phyloP scores from a whole-genome alignment of 2,113 vertebrate genomes.

The Numida meleagris region DNA sequence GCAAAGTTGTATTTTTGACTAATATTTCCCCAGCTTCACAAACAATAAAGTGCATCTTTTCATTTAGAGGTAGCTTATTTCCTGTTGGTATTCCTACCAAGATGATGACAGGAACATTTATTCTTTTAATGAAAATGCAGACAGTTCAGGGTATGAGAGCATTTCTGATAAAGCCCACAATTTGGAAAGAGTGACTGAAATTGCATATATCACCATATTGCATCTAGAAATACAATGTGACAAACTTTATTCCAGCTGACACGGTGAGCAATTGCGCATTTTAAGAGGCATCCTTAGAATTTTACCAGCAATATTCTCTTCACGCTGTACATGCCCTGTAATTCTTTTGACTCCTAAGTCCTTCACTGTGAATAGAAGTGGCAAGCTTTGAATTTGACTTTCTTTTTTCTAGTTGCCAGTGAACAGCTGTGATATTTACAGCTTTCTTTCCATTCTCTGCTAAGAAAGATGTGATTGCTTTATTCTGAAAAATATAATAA shows the following conservation, averaged over 20 bases:
- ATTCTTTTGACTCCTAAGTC: not conserved
- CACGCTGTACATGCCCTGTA: not conserved
- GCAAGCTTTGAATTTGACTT: not conserved
- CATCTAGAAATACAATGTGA: not conserved
- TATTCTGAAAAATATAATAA: not conserved
- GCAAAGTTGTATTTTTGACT: not conserved
- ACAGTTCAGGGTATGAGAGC: not conserved
- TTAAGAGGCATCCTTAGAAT: not conserved
- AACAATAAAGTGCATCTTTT: not conserved
- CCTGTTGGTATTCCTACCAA: not conserved
- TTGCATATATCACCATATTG: not conserved
- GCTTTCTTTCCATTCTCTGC: not conserved
- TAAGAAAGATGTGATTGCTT: not conserved
- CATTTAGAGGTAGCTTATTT: not conserved
- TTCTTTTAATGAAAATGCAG: not conserved
- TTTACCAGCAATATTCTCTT: not conserved
- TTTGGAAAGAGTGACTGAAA: not conserved
- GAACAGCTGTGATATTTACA: constrained; percentile 8
- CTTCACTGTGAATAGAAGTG: not conserved
- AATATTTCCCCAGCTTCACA: not conserved
- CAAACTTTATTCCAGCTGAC: not conserved
- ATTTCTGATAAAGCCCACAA: not conserved
- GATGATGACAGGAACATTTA: not conserved
- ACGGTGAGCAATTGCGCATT: not conserved
- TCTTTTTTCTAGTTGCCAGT: not conserved